A percentile compares a stretch with the other conserved stretches of the same genome.
Conservation (phyloP, 2,113 vertebrate genomes). For the Pyxicephalus adspersus region DNA sequence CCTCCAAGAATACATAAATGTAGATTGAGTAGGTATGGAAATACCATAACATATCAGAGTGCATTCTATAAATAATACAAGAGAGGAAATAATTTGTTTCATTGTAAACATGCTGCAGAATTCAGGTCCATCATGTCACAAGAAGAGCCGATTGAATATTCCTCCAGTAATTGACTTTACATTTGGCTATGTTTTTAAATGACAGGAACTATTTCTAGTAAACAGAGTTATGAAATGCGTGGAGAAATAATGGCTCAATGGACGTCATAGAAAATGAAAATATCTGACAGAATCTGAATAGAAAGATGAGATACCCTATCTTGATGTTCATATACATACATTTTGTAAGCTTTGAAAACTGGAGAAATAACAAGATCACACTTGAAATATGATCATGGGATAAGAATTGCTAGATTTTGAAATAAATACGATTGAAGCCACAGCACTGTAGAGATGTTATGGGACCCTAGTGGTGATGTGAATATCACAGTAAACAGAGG, state of each 20-base stretch:
- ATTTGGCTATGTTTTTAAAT: slow-evolving; percentile 39
- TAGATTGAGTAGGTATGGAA: slow-evolving; percentile 2
- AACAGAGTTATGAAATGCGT: slow-evolving; percentile 26
- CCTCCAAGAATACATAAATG: not conserved
- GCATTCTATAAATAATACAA: slow-evolving; percentile 35
- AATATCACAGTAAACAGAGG: too few species aligned
- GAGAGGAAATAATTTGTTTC: slow-evolving; percentile 35
- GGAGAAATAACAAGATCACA: too few species aligned
- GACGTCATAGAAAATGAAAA: slow-evolving; percentile 22
- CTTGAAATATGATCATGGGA: too few species aligned
- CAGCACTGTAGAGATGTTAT: too few species aligned
- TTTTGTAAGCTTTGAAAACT: too few species aligned
- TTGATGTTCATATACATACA: not conserved
- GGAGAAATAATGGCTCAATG: slow-evolving; percentile 19
- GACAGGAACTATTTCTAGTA: slow-evolving; percentile 28
- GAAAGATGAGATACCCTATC: not conserved
- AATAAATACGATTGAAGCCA: too few species aligned
- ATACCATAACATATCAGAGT: slow-evolving; percentile 3
- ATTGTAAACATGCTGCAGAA: slow-evolving; percentile 22
- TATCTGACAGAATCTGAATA: not conserved
- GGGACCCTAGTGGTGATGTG: too few species aligned
- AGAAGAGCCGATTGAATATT: slow-evolving; percentile 42
- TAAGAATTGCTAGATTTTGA: too few species aligned
- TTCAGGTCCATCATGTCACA: slow-evolving; percentile 41
- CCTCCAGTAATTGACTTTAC: slow-evolving; percentile 41